Base-by-base conservation (phyloP, 2,113 vertebrate genomes). In the Corythaixoides concolor region DNA sequence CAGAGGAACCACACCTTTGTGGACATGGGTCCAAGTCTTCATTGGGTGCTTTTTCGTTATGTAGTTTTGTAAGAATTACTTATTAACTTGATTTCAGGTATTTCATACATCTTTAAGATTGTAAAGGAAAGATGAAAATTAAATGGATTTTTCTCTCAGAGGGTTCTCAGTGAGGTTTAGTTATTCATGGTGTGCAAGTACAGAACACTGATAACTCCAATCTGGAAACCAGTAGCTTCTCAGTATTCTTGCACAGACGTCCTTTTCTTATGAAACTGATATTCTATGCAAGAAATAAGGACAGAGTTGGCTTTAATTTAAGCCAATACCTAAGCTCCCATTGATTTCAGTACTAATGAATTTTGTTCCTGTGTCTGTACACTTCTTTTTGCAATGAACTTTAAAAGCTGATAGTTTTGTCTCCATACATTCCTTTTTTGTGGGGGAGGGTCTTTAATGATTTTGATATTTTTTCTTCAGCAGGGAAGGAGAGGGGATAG, bases 401-500 rank as follows among this genome's bases (percentile, higher is more conserved):
- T 95, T 69, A 55, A 93, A 89, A 93, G 59, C 72, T 68, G 82
- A 83, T 93, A 85, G 91, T 76, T 93, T 88, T 90, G 53, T 93
- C 72, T 94, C 88, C 45, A 5, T 94, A 67, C 94, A 50, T 89
- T 93, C 82, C 81, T 28, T 81, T 62, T 80, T 83, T 82, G 68
- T 85, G 86, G 92, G 86, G 50, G 77, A 94, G 37, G 49, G 58
- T 72, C 90, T 94, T 63, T 93, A 96, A 82, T 56, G 64, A 52
- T 80, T 95, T 91, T 95, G 87, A 62, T 95, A 75, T 90, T 88
- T 95, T 89, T 33, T 39, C 33, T 96, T 78, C 74, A 72, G 82
- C 72, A 80, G 56, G 59, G 41, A 26, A 78, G 35, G 62, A 75
- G 28, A 18, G 47, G 45, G 62, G 49, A 64, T 41, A 55, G 66